These are phyloP conservation scores for Delphinapterus leucas DNA, from an alignment of 2,113 vertebrate species.

Conservation along the genomic window DNA sequence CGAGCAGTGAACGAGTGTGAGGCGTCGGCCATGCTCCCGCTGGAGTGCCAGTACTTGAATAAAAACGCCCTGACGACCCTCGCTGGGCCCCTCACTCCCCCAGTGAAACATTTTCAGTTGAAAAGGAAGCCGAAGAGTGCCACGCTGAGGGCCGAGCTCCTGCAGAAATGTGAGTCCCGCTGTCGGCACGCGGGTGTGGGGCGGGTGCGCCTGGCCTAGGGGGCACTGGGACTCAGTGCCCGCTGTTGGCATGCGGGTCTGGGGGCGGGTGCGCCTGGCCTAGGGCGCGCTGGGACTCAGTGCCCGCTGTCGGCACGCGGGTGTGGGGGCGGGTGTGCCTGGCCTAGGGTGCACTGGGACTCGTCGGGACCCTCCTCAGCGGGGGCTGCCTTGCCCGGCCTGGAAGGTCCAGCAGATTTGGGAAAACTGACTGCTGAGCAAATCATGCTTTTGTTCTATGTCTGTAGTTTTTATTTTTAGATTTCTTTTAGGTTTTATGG, in stretches of 20 bases:
- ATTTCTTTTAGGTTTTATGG: too few relatives aligned
- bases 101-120: constrained; percentile 97
- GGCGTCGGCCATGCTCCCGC: constrained; percentile 94
- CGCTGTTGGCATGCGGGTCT: rapidly evolving
- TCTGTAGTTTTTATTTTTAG: too few relatives aligned
- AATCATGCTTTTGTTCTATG: rapidly evolving
- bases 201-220: too few relatives aligned
- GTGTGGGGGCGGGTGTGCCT: too few relatives aligned
- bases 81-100: constrained; percentile 95
- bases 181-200: rapidly evolving
- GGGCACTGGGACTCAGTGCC: background rate
- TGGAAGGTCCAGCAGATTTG: background rate
- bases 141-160: constrained; percentile 95
- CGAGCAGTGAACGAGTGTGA: constrained; percentile 93
- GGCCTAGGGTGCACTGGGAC: too few relatives aligned
- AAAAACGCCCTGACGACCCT: constrained; percentile 96
- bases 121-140: constrained; percentile 99
- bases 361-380: background rate
- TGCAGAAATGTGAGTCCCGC: constrained; percentile 94
- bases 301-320: background rate
- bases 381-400: too few relatives aligned
- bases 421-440: background rate
- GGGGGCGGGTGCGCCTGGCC: too few relatives aligned
- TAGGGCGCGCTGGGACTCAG: background rate
- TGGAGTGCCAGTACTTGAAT: constrained; percentile 98